Conservation (phyloP, 2,113 vertebrate genomes). For the Pimephales promelas region DNA sequence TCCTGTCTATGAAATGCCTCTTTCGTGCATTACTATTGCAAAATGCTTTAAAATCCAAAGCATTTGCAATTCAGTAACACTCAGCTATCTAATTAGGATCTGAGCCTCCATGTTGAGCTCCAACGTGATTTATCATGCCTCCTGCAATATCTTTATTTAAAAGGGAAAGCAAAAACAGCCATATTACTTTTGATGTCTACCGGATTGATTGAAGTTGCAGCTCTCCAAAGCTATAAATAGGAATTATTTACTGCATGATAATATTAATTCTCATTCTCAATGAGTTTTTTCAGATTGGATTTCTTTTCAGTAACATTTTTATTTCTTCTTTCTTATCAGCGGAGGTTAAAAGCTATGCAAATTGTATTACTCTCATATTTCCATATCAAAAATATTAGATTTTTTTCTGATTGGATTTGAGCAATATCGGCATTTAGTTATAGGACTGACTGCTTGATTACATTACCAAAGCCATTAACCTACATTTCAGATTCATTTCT, state of each 20-base stretch:
- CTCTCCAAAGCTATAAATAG: slow-evolving; percentile 10
- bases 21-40: background rate
- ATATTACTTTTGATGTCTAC: slow-evolving; percentile 6
- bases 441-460: background rate
- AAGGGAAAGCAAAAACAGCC: background rate
- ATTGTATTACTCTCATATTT: background rate
- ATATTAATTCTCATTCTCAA: background rate
- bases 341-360: background rate
- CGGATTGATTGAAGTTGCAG: background rate
- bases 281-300: background rate
- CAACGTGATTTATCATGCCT: background rate
- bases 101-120: background rate
- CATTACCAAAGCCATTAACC: slow-evolving; percentile 31
- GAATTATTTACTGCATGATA: background rate
- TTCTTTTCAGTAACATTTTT: background rate
- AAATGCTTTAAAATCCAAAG: background rate
- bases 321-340: slow-evolving; percentile 2
- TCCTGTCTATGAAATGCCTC: slow-evolving; percentile 42
- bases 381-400: background rate
- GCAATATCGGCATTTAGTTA: slow-evolving; percentile 23
- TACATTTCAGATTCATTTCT: slow-evolving; percentile 16
- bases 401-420: slow-evolving; percentile 5
- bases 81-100: slow-evolving; percentile 26
- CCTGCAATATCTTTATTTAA: slow-evolving; percentile 15
- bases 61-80: slow-evolving; percentile 17